Base-by-base conservation (phyloP, 2,113 vertebrate genomes). In the Condylura cristata region DNA sequence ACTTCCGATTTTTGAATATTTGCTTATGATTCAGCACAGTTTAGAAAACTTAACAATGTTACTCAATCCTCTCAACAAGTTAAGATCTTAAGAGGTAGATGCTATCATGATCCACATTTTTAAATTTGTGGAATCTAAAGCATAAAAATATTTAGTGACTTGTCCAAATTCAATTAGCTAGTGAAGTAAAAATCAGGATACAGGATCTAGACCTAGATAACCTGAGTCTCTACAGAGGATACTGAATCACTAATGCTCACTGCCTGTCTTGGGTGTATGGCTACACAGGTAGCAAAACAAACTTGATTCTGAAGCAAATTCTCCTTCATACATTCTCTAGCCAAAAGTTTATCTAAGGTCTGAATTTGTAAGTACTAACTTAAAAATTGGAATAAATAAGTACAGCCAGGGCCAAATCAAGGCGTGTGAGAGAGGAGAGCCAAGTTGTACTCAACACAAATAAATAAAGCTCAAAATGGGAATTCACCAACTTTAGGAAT, bases 231-330 rank as follows among this genome's bases (percentile, higher is more conserved):
- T 26, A 74, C n/a, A 75, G 6, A 63, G 13, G 24, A 51, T 26
- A 86, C 14, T 78, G 68, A 90, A 44, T 76, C 51, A 51, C n/a
- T 68, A 68, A 53, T 32, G 44, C 2, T 39, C 41, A 41, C 10
- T 84, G n/a, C 65, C 75, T 94, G 74, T 34, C 34, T 89, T 68
- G 58, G 34, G 75, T 96, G 70, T 22, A 82, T 1, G 86, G 68
- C 24, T 83, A 58, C 53, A 61, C 26, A 71, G 51, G 28, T 24
- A 94, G 12, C 58, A 86, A 84, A 95, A 51, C 8, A 82, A 90
- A 90, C 41, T 39, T 71, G 41, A 86, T 89, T 85, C 26, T 74
- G 86, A 88, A 85, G 12, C 32, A 92, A 70, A 72, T 60, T 90
- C 63, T 76, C 51, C 22, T 93, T 75, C 34, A 56, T n/a, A 46